Evolutionary conservation across 2,888 invertebrate genomes (phyloP).

Genomic region (Quadriops clusia): DNA sequence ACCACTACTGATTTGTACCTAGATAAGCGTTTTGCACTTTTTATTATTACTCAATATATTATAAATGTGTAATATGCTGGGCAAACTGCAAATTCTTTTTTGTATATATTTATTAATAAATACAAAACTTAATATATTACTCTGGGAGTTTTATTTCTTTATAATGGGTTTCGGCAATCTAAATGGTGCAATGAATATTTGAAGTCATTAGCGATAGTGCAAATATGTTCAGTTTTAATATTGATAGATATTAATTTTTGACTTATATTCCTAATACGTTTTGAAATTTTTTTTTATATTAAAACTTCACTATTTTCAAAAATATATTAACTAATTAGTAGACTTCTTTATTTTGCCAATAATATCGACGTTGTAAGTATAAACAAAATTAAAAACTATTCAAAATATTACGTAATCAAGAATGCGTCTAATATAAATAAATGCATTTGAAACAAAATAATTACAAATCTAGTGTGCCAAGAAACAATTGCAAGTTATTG

Average conservation of each 20-base stretch:
- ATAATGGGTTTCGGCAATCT: no score
- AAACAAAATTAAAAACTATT: no score
- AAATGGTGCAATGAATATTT: no score
- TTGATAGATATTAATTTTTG: not conserved
- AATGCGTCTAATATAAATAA: no score
- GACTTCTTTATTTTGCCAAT: not conserved
- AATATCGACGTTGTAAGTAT: no score
- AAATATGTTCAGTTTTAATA: no score
- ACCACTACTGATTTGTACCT: conserved; percentile 13
- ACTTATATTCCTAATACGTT: not conserved
- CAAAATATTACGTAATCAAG: no score
- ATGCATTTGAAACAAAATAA: no score
- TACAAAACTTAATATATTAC: conserved; percentile 19
- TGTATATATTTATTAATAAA: conserved; percentile 22
- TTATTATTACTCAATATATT: conserved; percentile 4
- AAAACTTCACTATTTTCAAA: not conserved
- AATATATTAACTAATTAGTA: not conserved
- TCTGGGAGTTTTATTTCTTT: conserved; percentile 7
- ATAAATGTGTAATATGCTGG: conserved; percentile 14
- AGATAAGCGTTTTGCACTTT: conserved; percentile 7
- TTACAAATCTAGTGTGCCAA: no score
- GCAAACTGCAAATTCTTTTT: conserved; percentile 19
- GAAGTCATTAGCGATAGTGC: no score
- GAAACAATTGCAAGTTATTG: no score
- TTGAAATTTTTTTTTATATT: not conserved